phyloP scores from a whole-genome alignment of 2,113 vertebrate genomes.

The Brachypodius melanocephalos region DNA sequence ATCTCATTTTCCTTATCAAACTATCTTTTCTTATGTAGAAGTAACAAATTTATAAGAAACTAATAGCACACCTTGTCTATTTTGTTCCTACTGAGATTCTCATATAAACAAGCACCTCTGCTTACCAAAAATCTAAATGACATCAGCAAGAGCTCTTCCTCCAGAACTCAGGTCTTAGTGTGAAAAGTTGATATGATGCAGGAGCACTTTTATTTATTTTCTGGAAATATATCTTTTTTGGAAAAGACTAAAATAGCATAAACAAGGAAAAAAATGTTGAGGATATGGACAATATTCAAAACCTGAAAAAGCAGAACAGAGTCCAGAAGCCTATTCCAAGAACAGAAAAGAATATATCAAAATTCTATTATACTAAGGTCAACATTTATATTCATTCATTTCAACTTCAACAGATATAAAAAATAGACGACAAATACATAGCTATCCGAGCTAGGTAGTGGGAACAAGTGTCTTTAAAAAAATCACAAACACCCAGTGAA shows the following conservation, averaged over 20 bases:
- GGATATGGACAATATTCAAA: conserved; percentile 49
- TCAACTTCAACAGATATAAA: not conserved
- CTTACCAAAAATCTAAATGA: not conserved
- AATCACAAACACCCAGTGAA: not conserved
- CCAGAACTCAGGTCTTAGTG: not conserved
- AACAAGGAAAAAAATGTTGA: not conserved
- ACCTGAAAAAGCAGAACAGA: conserved; percentile 56
- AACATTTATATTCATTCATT: conserved; percentile 10
- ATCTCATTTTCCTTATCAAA: not conserved
- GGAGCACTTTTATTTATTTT: not conserved
- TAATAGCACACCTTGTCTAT: not conserved
- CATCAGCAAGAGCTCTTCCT: not conserved
- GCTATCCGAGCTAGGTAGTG: not conserved
- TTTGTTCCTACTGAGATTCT: not conserved
- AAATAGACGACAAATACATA: not conserved
- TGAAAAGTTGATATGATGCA: not conserved
- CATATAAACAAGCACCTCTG: not conserved
- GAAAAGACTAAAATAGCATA: not conserved
- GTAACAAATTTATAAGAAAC: not conserved
- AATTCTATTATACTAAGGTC: conserved; percentile 1
- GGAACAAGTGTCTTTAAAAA: not conserved
- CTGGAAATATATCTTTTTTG: conserved; percentile 18
- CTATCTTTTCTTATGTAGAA: not conserved
- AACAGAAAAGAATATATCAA: conserved; percentile 30
- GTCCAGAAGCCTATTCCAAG: conserved; percentile 34